These are phyloP conservation scores for Hepsetus odoe DNA, from an alignment of 2,113 vertebrate species.

Conservation along the genomic window DNA sequence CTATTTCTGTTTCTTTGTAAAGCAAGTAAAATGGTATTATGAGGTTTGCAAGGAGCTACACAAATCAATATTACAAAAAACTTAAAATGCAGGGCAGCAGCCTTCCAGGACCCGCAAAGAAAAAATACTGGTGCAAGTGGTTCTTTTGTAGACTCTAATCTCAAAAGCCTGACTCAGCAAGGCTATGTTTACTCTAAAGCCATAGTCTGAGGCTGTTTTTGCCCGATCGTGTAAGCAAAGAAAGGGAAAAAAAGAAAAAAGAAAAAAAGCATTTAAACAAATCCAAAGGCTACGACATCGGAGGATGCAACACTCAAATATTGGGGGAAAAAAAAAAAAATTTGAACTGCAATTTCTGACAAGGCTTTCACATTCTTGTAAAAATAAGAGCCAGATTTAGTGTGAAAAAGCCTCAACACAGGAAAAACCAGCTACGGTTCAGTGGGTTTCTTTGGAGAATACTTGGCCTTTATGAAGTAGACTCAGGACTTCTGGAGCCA, in stretches of 20 bases:
- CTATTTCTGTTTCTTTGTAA: background rate
- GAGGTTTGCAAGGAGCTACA: too few species aligned
- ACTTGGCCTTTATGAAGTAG: slow-evolving; percentile 56
- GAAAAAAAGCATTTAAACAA: background rate
- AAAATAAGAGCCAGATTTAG: background rate
- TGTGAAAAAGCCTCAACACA: slow-evolving; percentile 17
- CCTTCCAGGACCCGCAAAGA: background rate
- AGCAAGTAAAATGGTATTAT: background rate
- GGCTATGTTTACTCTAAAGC: background rate
- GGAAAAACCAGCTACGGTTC: slow-evolving; percentile 4
- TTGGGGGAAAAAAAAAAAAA: background rate
- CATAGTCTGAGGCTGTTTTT: background rate
- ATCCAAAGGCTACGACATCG: background rate
- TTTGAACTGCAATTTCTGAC: background rate
- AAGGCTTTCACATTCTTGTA: background rate
- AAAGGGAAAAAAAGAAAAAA: background rate
- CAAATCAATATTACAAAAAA: background rate
- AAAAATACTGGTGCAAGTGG: too few species aligned
- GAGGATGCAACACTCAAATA: background rate
- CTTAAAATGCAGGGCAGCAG: background rate
- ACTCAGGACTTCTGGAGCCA: slow-evolving; percentile 83
- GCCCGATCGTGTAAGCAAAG: background rate
- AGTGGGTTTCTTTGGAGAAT: background rate
- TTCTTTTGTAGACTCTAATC: background rate
- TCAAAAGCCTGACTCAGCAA: background rate